These are phyloP conservation scores for Agrochola circellaris DNA, from an alignment of 2,888 invertebrate genomes.

Conservation along the genomic window DNA sequence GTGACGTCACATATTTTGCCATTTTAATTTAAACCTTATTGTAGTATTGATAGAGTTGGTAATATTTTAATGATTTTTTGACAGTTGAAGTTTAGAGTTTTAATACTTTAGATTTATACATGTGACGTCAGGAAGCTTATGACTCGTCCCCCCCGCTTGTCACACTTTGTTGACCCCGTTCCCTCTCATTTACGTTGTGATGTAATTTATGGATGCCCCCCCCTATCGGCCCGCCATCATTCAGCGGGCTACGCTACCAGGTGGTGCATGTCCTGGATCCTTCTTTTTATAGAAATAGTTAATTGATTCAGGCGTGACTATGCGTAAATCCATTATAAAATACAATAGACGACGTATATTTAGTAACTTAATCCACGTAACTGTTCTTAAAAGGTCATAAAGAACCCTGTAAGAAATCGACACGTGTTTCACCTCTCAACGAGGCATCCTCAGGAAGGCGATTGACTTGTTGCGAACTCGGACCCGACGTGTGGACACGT, in stretches of 20 bases:
- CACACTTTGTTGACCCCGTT: neutral
- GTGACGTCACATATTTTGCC: neutral
- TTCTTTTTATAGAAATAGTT: neutral
- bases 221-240: neutral
- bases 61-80: neutral
- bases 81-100: neutral
- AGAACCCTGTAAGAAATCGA: too few relatives aligned
- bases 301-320: too few relatives aligned
- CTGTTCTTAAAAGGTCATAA: too few relatives aligned
- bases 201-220: neutral
- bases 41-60: neutral
- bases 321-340: too few relatives aligned
- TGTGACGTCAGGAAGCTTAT: neutral
- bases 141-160: neutral
- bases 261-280: too few relatives aligned
- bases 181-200: neutral
- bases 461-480: too few relatives aligned
- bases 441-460: too few relatives aligned
- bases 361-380: too few relatives aligned
- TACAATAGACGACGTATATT: too few relatives aligned
- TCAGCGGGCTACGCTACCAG: neutral
- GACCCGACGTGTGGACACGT: too few relatives aligned
- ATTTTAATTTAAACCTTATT: neutral
- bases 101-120: neutral
- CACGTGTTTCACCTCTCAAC: too few relatives aligned